phyloP scores from a whole-genome alignment of 1,140 invertebrate species.

The Heliconius hermathena region DNA sequence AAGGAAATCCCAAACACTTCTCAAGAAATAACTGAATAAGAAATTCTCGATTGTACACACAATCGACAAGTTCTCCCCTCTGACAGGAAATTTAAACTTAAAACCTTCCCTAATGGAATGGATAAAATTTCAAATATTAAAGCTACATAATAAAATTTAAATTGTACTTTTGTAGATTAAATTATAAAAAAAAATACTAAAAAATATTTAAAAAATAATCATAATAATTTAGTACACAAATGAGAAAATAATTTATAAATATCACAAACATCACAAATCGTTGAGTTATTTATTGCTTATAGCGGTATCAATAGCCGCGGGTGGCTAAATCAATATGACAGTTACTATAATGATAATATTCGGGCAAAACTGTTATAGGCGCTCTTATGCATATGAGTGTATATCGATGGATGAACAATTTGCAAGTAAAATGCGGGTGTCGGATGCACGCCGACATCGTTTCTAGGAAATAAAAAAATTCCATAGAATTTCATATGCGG shows the following conservation, averaged over 20 bases:
- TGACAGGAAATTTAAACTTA: constrained; percentile 67
- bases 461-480: constrained; percentile 30
- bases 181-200: not conserved
- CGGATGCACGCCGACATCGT: constrained; percentile 56
- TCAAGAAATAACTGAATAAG: constrained; percentile 79
- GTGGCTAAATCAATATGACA: constrained; percentile 24
- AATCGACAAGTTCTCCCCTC: constrained; percentile 42
- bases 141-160: not conserved
- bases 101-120: constrained; percentile 66
- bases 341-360: constrained; percentile 31
- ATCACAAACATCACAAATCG: not conserved
- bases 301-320: constrained; percentile 11
- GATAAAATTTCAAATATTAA: constrained; percentile 57
- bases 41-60: constrained; percentile 70
- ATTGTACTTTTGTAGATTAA: not conserved
- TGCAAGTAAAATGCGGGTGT: constrained; percentile 74
- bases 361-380: constrained; percentile 39
- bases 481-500: constrained; percentile 35
- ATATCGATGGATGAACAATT: constrained; percentile 73
- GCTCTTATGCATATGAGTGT: constrained; percentile 51
- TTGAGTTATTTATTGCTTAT: not conserved
- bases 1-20: constrained; percentile 78
- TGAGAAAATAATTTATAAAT: not conserved
- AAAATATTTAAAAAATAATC: not conserved
- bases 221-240: not conserved